Evolutionary conservation across 2,113 vertebrate species (phyloP).

Genomic region (Elachura formosa): DNA sequence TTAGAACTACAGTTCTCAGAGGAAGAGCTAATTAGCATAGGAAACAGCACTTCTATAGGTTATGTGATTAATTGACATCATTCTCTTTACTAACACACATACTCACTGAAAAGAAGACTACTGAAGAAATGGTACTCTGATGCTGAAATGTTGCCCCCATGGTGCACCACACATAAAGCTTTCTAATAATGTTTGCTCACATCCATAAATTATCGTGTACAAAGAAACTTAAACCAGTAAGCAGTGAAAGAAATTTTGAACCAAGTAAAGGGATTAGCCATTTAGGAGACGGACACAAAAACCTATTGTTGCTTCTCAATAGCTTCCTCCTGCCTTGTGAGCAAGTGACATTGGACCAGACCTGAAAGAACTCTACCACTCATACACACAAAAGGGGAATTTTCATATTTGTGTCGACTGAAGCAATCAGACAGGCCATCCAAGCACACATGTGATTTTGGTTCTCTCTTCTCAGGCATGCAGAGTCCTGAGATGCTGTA

Average conservation of each 20-base stretch:
- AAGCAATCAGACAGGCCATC: not conserved
- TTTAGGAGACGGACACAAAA: not conserved
- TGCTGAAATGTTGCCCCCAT: not conserved
- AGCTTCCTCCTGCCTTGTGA: not conserved
- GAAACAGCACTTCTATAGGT: not conserved
- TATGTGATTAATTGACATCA: not conserved
- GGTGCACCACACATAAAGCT: not conserved
- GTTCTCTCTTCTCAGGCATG: not conserved
- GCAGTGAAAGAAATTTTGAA: not conserved
- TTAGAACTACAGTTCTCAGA: not conserved
- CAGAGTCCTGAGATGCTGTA: not conserved
- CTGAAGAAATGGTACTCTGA: not conserved
- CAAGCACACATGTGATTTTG: not conserved
- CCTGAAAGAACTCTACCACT: not conserved
- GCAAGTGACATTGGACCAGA: not conserved
- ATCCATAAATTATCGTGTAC: not conserved
- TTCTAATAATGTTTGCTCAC: not conserved
- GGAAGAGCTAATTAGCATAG: not conserved
- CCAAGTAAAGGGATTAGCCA: not conserved
- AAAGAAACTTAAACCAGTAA: conserved; percentile 16
- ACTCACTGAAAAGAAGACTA: not conserved
- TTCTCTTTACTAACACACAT: not conserved
- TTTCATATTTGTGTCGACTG: not conserved
- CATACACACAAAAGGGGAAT: not conserved
- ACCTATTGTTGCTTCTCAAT: not conserved